Evolutionary conservation across 2,888 invertebrate species (phyloP).

Genomic region (Dynastes tityus): DNA sequence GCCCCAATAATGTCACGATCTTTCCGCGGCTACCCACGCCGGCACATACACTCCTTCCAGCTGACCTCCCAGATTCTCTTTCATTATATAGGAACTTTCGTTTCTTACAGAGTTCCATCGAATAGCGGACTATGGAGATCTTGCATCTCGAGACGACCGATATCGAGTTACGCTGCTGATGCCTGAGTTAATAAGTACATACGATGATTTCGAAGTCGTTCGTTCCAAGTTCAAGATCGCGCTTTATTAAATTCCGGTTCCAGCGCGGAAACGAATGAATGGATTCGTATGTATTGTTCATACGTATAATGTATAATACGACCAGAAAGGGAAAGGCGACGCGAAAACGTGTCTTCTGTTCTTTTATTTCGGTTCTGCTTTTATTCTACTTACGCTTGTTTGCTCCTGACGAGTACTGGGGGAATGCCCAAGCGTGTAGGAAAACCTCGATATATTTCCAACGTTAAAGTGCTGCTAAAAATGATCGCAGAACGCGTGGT

Average conservation of each 20-base stretch:
- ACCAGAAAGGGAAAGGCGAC: conserved; percentile 31
- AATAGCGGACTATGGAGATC: conserved; percentile 13
- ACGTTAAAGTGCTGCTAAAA: neutral
- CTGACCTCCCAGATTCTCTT: conserved; percentile 42
- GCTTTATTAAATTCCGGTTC: conserved; percentile 40
- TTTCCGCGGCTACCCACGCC: conserved; percentile 42
- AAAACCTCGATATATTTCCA: neutral
- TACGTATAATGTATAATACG: neutral
- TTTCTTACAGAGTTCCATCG: conserved; percentile 3
- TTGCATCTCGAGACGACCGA: neutral
- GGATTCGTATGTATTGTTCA: neutral
- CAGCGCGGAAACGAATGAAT: conserved; percentile 32
- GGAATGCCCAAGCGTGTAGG: conserved; percentile 3
- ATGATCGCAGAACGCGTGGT: neutral
- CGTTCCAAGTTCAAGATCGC: conserved; percentile 40
- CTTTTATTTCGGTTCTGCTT: conserved; percentile 17
- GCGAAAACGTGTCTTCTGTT: conserved; percentile 5
- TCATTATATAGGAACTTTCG: conserved; percentile 30
- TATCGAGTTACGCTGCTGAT: conserved; percentile 27
- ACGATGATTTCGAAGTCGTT: conserved; percentile 9
- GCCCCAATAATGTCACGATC: conserved; percentile 44
- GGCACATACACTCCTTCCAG: conserved; percentile 41
- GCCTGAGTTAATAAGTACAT: neutral
- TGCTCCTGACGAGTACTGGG: neutral
- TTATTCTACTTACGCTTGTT: neutral